phyloP scores from a whole-genome alignment of 2,888 invertebrate species.

The Anthophora plumipes region DNA sequence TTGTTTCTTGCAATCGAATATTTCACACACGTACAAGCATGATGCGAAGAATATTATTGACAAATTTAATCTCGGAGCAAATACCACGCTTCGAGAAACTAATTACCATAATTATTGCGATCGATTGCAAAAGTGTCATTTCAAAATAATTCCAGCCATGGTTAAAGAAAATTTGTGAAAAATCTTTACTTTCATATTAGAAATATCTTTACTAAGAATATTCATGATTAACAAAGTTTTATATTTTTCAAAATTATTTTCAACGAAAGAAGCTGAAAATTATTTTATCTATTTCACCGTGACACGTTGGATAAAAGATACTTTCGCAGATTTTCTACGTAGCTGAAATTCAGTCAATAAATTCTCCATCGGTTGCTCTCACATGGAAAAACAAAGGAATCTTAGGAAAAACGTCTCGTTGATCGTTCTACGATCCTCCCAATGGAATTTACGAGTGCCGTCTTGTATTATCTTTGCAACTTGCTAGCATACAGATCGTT shows the following conservation, averaged over 20 bases:
- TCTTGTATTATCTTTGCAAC: slow-evolving; percentile 3
- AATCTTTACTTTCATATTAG: too few species aligned
- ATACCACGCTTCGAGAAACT: too few species aligned
- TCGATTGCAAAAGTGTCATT: too few species aligned
- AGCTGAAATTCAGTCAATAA: neutral
- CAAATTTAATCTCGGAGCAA: too few species aligned
- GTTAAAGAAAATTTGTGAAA: too few species aligned
- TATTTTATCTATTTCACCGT: neutral
- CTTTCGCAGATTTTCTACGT: neutral
- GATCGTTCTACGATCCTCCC: slow-evolving; percentile 10
- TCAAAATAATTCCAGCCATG: too few species aligned
- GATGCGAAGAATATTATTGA: too few species aligned
- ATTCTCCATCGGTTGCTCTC: neutral
- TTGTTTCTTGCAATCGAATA: neutral
- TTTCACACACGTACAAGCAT: neutral
- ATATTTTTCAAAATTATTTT: too few species aligned
- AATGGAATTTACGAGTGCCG: slow-evolving; percentile 26
- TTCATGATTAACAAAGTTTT: neutral
- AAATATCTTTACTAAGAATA: too few species aligned
- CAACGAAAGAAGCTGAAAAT: neutral
- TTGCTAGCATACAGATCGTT: slow-evolving; percentile 15
- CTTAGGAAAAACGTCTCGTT: neutral
- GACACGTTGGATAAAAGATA: neutral
- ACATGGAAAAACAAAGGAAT: neutral
- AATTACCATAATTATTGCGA: too few species aligned